Percentiles rank a stretch among this genome's conserved stretches.
Conservation (phyloP, 2,888 invertebrate genomes). For the Flexamia atlantica region DNA sequence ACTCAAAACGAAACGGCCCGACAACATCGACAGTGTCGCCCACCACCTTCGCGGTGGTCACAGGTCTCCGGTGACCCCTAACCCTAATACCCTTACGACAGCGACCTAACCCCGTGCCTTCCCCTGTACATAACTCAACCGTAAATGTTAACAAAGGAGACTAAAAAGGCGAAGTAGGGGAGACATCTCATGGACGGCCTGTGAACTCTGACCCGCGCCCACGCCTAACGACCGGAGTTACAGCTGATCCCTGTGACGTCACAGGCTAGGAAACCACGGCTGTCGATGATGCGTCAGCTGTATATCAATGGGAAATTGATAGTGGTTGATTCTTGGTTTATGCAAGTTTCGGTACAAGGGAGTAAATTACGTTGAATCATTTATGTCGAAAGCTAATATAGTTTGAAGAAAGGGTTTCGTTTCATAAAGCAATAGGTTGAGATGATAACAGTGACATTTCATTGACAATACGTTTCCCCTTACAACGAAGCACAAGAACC, state of each 20-base stretch:
- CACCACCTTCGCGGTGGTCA: not conserved
- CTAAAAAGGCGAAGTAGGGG: constrained; percentile 45
- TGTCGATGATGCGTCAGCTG: too few species aligned
- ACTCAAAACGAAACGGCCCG: not conserved
- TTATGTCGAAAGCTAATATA: too few species aligned
- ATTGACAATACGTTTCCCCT: too few species aligned
- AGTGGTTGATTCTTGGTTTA: too few species aligned
- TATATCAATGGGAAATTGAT: too few species aligned
- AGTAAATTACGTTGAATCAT: too few species aligned
- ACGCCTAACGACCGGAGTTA: constrained; percentile 11
- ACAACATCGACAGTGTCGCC: not conserved
- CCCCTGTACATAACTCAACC: constrained; percentile 38
- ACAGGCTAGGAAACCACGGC: too few species aligned
- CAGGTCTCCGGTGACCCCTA: not conserved
- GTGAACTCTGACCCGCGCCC: constrained; percentile 50
- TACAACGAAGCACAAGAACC: too few species aligned
- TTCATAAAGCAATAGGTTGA: too few species aligned
- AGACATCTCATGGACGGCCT: constrained; percentile 42
- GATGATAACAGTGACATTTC: too few species aligned
- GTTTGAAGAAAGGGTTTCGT: too few species aligned
- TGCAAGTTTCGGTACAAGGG: too few species aligned
- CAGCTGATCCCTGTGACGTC: constrained; percentile 27
- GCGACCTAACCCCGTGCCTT: constrained; percentile 24
- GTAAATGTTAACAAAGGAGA: constrained; percentile 58
- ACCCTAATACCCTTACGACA: constrained; percentile 27